A percentile compares a stretch with the other conserved stretches of the same genome.
Conservation (phyloP, 1,140 invertebrate genomes). For the Leptoteleia sp. region DNA sequence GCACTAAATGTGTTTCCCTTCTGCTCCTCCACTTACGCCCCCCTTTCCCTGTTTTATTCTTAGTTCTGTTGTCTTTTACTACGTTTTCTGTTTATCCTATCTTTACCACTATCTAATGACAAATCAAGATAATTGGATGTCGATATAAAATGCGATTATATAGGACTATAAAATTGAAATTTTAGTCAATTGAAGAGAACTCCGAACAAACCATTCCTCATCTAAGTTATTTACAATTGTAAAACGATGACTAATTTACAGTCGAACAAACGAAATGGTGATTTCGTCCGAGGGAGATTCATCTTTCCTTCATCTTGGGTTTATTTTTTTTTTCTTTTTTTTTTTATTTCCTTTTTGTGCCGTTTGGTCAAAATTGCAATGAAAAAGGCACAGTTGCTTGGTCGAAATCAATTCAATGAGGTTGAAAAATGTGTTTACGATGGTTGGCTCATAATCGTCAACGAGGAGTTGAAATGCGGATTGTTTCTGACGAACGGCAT, state of each 20-base stretch:
- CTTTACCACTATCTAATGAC: no score
- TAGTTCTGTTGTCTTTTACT: neutral
- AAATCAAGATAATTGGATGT: slow-evolving; percentile 22
- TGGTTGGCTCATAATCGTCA: slow-evolving; percentile 15
- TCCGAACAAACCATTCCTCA: slow-evolving; percentile 26
- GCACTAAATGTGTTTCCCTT: slow-evolving; percentile 1
- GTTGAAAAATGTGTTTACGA: slow-evolving; percentile 17
- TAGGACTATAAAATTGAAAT: slow-evolving; percentile 52
- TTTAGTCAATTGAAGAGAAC: slow-evolving; percentile 30
- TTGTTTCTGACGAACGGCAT: slow-evolving; percentile 31
- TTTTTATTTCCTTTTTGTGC: slow-evolving; percentile 27
- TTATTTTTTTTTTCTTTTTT: slow-evolving; percentile 10
- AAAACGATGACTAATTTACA: slow-evolving; percentile 59
- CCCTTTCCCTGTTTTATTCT: neutral
- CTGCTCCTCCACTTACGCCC: neutral
- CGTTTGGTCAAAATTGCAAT: slow-evolving; percentile 54
- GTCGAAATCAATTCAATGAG: slow-evolving; percentile 49
- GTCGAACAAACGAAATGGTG: slow-evolving; percentile 53
- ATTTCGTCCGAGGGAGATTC: slow-evolving; percentile 30
- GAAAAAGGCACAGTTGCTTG: slow-evolving; percentile 65
- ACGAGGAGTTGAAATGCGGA: slow-evolving; percentile 27
- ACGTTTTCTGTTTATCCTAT: neutral
- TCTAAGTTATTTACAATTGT: slow-evolving; percentile 60
- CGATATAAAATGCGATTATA: slow-evolving; percentile 57
- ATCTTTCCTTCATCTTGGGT: no score